A percentile compares a stretch with the other conserved stretches of the same genome.
Conservation (phyloP, 2,797 vertebrate genomes). For the Lateolabrax maculatus region DNA sequence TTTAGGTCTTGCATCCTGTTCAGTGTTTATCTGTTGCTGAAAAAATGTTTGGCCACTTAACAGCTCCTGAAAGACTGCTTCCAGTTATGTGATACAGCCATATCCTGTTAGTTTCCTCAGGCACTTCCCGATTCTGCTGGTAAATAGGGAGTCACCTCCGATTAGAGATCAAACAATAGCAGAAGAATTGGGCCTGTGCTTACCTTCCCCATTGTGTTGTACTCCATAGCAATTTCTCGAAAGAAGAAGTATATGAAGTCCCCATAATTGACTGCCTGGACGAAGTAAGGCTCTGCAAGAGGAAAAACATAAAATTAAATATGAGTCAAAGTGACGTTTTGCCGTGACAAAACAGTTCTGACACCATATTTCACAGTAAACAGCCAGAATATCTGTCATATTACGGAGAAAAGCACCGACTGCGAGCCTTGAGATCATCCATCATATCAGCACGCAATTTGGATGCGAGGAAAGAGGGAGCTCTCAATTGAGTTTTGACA, state of each 20-base stretch:
- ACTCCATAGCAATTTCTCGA: constrained; percentile 99
- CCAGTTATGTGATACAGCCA: constrained; percentile 72
- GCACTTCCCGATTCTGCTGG: constrained; percentile 73
- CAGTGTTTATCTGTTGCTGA: constrained; percentile 72
- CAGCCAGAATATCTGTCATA: constrained; percentile 64
- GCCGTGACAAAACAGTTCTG: constrained; percentile 63
- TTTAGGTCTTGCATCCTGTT: constrained; percentile 78
- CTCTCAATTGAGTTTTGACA: constrained; percentile 74
- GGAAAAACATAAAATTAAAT: constrained; percentile 18
- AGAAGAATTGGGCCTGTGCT: constrained; percentile 47
- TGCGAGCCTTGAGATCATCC: constrained; percentile 70
- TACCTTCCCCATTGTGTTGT: constrained; percentile 99
- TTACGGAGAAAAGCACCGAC: constrained; percentile 67
- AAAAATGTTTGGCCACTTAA: constrained; percentile 77
- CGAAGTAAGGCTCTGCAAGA: constrained; percentile 94
- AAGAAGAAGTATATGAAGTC: constrained; percentile 99
- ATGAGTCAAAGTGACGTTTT: constrained; percentile 57
- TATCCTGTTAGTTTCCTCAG: constrained; percentile 84
- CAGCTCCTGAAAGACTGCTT: constrained; percentile 72
- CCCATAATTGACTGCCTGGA: constrained; percentile 96
- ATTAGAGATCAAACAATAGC: constrained; percentile 75
- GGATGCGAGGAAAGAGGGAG: constrained; percentile 65
- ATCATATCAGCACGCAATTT: constrained; percentile 73
- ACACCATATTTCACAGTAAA: constrained; percentile 75
- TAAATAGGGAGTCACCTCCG: constrained; percentile 81